Evolutionary conservation across 2,113 vertebrate species (phyloP), one percentile per base, ranked within the genome.

Genomic region (Daboia siamensis): DNA sequence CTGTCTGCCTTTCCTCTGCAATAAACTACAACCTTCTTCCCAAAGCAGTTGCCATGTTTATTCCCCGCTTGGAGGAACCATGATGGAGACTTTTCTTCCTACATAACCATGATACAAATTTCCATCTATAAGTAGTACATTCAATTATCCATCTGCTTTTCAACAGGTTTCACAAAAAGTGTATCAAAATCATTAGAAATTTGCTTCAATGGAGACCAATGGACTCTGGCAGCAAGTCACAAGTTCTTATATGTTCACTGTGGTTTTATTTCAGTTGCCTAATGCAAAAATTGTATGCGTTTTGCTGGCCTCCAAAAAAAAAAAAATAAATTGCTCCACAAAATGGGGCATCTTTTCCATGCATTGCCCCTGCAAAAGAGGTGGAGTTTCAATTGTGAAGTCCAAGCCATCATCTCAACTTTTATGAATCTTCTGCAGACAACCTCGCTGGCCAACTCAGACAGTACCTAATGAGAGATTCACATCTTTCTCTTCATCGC

Each of bases 221-320:
- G 93, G 87, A 94, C n/a, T 55, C 15, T 48, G 87, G 85, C 91
- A 93, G 89, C 88, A 69, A 85, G 93, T 92, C 93, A 90, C 64
- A 29, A 84, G 74, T 87, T 93, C 91, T 57, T n/a, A 20, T 5
- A 4, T 57, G 12, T 88, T 54, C 8, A 17, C 69, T 85, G 44
- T 48, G 24, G 5, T 56, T 46, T 51, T 24, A 57, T 57, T 84
- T 3, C 48, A 85, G 52, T 24, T 4, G 15, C 54, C 12, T 85
- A 85, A 89, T 59, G 69, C 92, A 96, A 95, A 94, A 96, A 95
- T n/a, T 94, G 93, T 92, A 59, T 21, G 33, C 94, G 93, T 93
- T 96, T 93, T 93, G 93, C 93, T 92, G 90, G 94, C 15, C 93
- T 93, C 90, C 26, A 93, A 94, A 51, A 51, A 51, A 57, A 56